A percentile compares a stretch with the other conserved stretches of the same genome.
These are phyloP conservation scores for Parazoanthus swiftii DNA, from an alignment of 92 coral and sea anemone genomes.

Conservation along the genomic window DNA sequence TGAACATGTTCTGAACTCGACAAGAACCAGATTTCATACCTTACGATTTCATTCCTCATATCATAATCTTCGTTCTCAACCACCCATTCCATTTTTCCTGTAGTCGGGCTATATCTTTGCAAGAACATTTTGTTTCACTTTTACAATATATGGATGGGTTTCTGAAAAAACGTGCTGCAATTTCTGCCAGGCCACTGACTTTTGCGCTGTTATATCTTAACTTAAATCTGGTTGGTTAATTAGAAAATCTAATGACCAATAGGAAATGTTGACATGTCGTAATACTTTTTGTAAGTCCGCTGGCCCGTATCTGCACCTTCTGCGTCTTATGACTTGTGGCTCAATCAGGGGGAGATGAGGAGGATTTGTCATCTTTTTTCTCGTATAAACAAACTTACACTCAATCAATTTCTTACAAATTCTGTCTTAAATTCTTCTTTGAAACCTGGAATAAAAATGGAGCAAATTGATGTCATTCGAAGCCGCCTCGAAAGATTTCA, in stretches of 20 bases:
- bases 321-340: background rate
- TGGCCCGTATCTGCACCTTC: background rate
- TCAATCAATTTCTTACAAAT: background rate
- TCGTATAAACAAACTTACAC: background rate
- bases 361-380: background rate
- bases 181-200: conserved; percentile 18
- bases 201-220: background rate
- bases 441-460: background rate
- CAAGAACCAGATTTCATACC: conserved; percentile 48
- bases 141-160: no score
- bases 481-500: conserved; percentile 18
- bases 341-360: background rate
- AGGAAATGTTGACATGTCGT: background rate
- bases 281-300: background rate
- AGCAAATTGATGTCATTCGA: conserved; percentile 19
- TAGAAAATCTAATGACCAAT: background rate
- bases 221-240: conserved; percentile 10
- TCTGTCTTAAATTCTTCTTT: background rate
- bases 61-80: conserved; percentile 89
- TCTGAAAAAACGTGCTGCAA: background rate
- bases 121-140: conserved; percentile 69
- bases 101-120: conserved; percentile 80
- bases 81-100: conserved; percentile 95
- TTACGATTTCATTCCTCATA: conserved; percentile 79
- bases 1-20: background rate